Percentiles rank a stretch among this genome's conserved stretches.
Conservation (phyloP, 2,113 vertebrate genomes). For the Fregata magnificens region DNA sequence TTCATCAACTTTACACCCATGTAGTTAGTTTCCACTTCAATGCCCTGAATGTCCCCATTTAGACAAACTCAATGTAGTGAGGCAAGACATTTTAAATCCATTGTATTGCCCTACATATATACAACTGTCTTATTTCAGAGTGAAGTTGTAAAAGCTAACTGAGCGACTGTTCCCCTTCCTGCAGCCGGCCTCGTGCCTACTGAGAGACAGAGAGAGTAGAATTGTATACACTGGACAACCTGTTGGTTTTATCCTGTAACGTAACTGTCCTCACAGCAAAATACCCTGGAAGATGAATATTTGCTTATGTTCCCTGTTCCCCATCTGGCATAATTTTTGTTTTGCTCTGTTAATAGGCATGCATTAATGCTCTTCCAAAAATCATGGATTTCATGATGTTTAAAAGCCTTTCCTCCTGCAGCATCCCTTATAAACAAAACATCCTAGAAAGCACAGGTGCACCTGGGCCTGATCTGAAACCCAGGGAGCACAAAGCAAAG, state of each 20-base stretch:
- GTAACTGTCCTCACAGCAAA: neutral
- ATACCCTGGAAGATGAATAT: neutral
- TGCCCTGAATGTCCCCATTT: neutral
- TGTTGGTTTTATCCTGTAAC: neutral
- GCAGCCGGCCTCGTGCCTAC: neutral
- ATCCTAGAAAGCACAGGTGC: neutral
- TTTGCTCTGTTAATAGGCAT: neutral
- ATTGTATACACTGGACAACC: neutral
- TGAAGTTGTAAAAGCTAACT: neutral
- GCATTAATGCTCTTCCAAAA: neutral
- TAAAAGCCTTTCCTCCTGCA: neutral
- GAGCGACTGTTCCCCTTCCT: neutral
- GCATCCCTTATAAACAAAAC: neutral
- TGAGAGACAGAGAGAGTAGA: neutral
- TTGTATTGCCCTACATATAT: neutral
- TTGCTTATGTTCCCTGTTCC: neutral
- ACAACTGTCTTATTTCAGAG: neutral
- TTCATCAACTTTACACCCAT: neutral
- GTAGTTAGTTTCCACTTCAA: neutral
- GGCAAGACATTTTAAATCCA: neutral
- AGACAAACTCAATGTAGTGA: neutral
- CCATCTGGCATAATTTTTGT: rapidly evolving
- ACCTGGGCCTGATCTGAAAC: neutral
- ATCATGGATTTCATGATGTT: neutral
- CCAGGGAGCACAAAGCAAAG: neutral